Evolutionary conservation across 2,888 invertebrate species (phyloP).

Genomic region (Athalia circularis): DNA sequence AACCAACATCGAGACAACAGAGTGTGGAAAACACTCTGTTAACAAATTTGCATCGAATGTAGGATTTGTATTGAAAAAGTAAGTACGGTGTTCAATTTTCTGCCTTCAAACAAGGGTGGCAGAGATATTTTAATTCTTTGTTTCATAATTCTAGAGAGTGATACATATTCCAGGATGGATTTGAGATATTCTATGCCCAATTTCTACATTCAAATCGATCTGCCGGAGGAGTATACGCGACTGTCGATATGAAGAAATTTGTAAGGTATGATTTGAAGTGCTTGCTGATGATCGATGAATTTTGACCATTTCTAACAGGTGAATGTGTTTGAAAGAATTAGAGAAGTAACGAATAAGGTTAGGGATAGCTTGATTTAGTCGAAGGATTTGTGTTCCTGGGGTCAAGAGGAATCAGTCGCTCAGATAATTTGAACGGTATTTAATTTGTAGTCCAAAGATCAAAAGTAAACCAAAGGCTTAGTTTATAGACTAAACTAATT

Average conservation of each 20-base stretch:
- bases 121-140: constrained; percentile 53
- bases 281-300: too few species aligned
- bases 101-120: neutral
- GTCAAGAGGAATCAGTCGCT: too few species aligned
- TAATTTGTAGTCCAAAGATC: too few species aligned
- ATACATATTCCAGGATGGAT: constrained; percentile 84
- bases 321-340: too few species aligned
- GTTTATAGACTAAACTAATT: too few species aligned
- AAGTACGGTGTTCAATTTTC: constrained; percentile 66
- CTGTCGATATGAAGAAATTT: constrained; percentile 83
- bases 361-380: too few species aligned
- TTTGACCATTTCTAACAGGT: too few species aligned
- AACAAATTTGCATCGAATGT: constrained; percentile 88
- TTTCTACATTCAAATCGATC: constrained; percentile 76
- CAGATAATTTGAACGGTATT: too few species aligned
- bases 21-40: constrained; percentile 77
- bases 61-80: constrained; percentile 85
- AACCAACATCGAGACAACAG: constrained; percentile 73
- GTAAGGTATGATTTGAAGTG: constrained; percentile 63
- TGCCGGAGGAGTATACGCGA: constrained; percentile 79
- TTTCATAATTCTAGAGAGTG: constrained; percentile 85
- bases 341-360: too few species aligned
- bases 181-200: constrained; percentile 78
- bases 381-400: too few species aligned
- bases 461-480: too few species aligned